These are phyloP conservation scores for Paradisaea rubra DNA, from an alignment of 2,113 vertebrate species.

Conservation along the genomic window DNA sequence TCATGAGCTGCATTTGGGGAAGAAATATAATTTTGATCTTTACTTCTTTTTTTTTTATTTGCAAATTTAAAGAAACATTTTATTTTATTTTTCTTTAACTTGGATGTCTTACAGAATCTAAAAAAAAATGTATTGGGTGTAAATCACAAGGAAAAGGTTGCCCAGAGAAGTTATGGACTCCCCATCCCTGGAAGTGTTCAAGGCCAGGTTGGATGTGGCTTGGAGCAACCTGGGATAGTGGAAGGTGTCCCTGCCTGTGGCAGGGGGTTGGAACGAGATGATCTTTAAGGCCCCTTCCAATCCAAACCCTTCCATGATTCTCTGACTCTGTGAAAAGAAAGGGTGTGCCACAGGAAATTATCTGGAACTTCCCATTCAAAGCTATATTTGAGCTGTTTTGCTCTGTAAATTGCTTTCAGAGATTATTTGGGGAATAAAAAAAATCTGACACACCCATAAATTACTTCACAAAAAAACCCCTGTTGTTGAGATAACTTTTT, in stretches of 20 bases:
- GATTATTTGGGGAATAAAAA: background rate
- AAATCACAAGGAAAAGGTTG: background rate
- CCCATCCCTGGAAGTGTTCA: background rate
- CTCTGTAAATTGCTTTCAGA: background rate
- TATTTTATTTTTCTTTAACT: background rate
- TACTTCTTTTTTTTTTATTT: background rate
- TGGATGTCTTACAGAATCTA: background rate
- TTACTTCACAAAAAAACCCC: background rate
- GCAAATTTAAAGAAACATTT: background rate
- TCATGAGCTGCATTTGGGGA: background rate
- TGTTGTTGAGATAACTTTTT: background rate
- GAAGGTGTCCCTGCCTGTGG: background rate
- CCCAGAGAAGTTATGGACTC: background rate
- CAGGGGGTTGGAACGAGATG: rapidly evolving
- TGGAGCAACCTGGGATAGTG: background rate
- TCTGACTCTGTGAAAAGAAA: background rate
- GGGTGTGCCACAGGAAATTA: rapidly evolving
- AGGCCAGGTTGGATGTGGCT: background rate
- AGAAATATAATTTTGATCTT: background rate
- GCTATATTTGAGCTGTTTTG: background rate
- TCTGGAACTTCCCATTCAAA: background rate
- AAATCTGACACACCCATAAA: background rate
- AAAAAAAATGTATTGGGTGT: background rate
- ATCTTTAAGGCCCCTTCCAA: background rate
- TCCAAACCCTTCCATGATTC: background rate